These are phyloP conservation scores for Araneus ventricosus DNA, from an alignment of 1,140 invertebrate species.

Conservation along the genomic window DNA sequence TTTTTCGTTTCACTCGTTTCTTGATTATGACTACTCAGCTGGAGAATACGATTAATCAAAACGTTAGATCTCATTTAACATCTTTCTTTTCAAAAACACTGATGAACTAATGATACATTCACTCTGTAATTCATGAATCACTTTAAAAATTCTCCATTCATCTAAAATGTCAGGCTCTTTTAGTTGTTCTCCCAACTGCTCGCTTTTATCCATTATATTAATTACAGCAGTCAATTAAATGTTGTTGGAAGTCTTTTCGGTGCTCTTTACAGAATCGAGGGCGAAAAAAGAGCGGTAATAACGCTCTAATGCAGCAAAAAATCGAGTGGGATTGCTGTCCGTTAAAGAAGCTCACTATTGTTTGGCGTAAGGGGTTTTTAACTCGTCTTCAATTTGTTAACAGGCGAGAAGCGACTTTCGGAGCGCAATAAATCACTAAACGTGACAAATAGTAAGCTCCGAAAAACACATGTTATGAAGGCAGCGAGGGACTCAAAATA, in stretches of 20 bases:
- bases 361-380: conserved; percentile 66
- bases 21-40: background rate
- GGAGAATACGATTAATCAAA: background rate
- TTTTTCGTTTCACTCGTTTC: background rate
- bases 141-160: conserved; percentile 9
- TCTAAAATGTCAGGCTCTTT: conserved; percentile 16
- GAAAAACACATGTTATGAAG: conserved; percentile 71
- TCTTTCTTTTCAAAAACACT: background rate
- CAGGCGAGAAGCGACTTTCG: conserved; percentile 60
- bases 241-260: conserved; percentile 17
- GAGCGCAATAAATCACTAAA: conserved; percentile 59
- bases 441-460: conserved; percentile 65
- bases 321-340: conserved; percentile 3
- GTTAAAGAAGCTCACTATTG: conserved; percentile 60
- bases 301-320: conserved; percentile 9
- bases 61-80: background rate
- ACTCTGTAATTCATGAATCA: conserved; percentile 27
- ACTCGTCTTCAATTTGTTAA: conserved; percentile 74
- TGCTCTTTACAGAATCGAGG: conserved; percentile 43
- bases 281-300: background rate
- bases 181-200: conserved; percentile 12
- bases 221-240: conserved; percentile 62
- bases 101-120: conserved; percentile 37
- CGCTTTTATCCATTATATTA: conserved; percentile 61
- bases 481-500: conserved; percentile 55